phyloP scores from a whole-genome alignment of 2,888 invertebrate species.

The Timandra comae region DNA sequence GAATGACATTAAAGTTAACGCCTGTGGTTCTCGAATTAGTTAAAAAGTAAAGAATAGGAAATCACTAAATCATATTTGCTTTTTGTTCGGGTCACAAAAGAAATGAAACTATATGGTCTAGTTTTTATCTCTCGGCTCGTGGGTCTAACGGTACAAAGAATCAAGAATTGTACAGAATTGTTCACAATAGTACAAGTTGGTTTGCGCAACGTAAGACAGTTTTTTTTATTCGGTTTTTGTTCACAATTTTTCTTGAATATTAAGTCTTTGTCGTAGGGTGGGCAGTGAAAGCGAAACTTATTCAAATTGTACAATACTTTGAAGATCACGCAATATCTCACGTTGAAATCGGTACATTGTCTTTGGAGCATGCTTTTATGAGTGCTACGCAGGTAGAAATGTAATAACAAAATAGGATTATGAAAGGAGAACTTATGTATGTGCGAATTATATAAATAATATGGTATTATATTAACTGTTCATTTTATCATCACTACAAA shows the following conservation, averaged over 20 bases:
- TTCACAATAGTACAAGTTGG: slow-evolving; percentile 54
- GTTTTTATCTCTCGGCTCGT: slow-evolving; percentile 55
- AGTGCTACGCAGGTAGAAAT: too few relatives aligned
- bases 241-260: slow-evolving; percentile 58
- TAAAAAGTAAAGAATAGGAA: slow-evolving; percentile 34
- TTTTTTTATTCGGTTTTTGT: slow-evolving; percentile 51
- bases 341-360: slow-evolving; percentile 5
- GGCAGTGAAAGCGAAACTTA: slow-evolving; percentile 58
- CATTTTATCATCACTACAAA: too few relatives aligned
- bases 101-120: slow-evolving; percentile 50
- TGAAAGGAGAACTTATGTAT: too few relatives aligned
- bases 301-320: slow-evolving; percentile 25
- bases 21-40: too few relatives aligned
- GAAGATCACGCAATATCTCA: slow-evolving; percentile 24
- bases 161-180: slow-evolving; percentile 50
- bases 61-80: slow-evolving; percentile 63
- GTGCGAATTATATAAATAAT: too few relatives aligned
- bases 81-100: slow-evolving; percentile 59
- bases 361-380: too few relatives aligned
- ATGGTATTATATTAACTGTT: too few relatives aligned
- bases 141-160: slow-evolving; percentile 56
- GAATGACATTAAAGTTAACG: too few relatives aligned
- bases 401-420: too few relatives aligned
- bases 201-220: slow-evolving; percentile 56
- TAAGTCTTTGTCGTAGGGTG: slow-evolving; percentile 51